phyloP scores from a whole-genome alignment of 2,113 vertebrate species.

The Cavia porcellus region DNA sequence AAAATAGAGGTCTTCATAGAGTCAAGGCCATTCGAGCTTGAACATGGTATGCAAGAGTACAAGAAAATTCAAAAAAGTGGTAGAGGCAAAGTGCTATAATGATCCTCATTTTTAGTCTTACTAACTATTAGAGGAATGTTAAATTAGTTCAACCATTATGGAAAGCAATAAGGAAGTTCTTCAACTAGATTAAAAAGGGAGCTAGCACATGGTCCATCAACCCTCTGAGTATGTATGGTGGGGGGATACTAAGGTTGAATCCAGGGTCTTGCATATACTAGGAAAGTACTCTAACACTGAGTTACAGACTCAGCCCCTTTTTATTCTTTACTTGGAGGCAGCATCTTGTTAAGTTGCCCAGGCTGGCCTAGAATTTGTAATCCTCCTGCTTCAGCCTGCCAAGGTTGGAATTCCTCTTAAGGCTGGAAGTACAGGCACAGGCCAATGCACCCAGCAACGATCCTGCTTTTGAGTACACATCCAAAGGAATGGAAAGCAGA shows the following conservation, averaged over 20 bases:
- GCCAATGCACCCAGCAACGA: neutral
- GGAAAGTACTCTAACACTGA: neutral
- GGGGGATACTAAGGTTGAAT: neutral
- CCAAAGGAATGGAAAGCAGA: neutral
- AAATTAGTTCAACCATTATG: neutral
- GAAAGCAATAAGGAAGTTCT: neutral
- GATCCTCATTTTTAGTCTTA: neutral
- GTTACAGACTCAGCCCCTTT: neutral
- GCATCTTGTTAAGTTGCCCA: neutral
- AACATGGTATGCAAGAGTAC: neutral
- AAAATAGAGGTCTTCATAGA: neutral
- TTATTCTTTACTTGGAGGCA: neutral
- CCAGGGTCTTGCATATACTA: neutral
- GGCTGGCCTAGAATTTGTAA: neutral
- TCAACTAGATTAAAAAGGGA: neutral
- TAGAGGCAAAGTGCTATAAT: neutral
- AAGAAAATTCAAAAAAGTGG: neutral
- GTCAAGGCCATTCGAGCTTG: neutral
- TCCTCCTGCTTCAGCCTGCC: neutral
- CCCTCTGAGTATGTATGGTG: neutral
- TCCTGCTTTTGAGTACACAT: neutral
- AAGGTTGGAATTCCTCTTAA: neutral
- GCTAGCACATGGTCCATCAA: neutral
- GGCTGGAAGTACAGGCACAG: neutral
- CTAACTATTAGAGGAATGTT: neutral